Base-by-base conservation (phyloP, 2,113 vertebrate species). In the Rhynchomys soricoides region DNA sequence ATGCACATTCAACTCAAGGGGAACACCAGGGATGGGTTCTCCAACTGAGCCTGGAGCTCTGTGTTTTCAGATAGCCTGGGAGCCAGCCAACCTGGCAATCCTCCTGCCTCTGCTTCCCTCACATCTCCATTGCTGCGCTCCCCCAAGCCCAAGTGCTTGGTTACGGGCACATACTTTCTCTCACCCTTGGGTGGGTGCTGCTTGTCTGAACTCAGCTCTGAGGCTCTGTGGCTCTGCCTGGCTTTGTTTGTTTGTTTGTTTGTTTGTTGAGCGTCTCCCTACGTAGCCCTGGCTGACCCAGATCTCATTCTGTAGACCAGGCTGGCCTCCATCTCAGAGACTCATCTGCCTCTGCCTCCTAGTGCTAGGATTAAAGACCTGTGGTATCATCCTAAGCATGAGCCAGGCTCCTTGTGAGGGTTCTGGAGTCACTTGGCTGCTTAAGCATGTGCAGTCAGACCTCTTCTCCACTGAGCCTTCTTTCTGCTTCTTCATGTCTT, bases 401-500 rank as follows among this genome's bases (percentile, higher is more conserved):
- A 34, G 62, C 43, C 31, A 37, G 83, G 62, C 29, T 50, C 34
- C 45, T 34, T 34, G 66, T 21, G 62, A 66, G 29, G 83, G 62
- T 48, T 62, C 62, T 50, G 40, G 43, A 66, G 62, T 48, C 43
- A 29, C 29, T 37, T 12, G 17, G 45, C 31, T 66, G 19, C 21
- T 37, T 50, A 34, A 68, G 12, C 29, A 37, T 8, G 5, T 13
- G 17, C 29, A 8, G 64, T 34, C 24, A n/a, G 64, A 22, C 1
- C 5, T 37, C 83, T 50, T 66, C 10, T 19, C 19, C 43, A 34
- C 31, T 4, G 17, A 66, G 62, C 34, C 40, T 52, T 31, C 81
- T 77, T 91, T 87, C n/a, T 90, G 93, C 96, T 73, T 83, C 89
- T 55, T 73, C 43, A 4, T 15, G 74, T 71, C 55, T 50, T 55